Evolutionary conservation across 2,797 vertebrate species (phyloP).

Genomic region (Apodemus agrarius): DNA sequence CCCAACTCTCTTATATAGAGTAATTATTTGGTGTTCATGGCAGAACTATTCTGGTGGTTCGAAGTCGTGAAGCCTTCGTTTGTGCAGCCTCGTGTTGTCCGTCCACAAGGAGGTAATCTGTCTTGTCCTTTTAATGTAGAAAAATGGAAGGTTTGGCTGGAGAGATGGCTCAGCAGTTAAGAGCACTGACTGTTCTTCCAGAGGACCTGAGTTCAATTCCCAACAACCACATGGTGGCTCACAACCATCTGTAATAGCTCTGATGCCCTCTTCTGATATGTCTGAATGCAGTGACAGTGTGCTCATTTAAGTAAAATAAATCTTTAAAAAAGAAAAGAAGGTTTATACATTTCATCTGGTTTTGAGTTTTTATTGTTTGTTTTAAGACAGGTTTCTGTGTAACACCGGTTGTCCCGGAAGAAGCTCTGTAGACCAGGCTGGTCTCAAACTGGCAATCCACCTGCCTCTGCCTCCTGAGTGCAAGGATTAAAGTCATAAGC

Average conservation of each 20-base stretch:
- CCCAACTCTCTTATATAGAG: slow-evolving; percentile 88
- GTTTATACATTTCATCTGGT: neutral
- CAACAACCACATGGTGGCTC: too few species aligned
- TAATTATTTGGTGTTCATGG: slow-evolving; percentile 99
- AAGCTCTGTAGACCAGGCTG: neutral
- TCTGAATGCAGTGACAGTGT: too few species aligned
- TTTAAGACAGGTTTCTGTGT: neutral
- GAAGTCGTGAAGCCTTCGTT: slow-evolving; percentile 97
- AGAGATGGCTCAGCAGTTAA: too few species aligned
- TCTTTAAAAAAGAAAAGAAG: neutral
- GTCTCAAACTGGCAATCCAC: neutral
- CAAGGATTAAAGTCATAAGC: neutral
- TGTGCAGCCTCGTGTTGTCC: slow-evolving; percentile 93
- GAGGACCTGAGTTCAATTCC: too few species aligned
- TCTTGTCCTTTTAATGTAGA: neutral
- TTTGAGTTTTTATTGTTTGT: neutral
- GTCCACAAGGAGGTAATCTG: slow-evolving; percentile 81
- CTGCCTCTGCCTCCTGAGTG: neutral
- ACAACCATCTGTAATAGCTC: too few species aligned
- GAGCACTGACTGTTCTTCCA: too few species aligned
- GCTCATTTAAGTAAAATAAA: too few species aligned
- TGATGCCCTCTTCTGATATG: too few species aligned
- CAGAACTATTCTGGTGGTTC: slow-evolving; percentile 98
- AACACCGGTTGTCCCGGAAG: neutral
- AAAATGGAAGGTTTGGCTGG: neutral